Conservation (phyloP, 2,113 vertebrate species). For the Aegypius monachus region DNA sequence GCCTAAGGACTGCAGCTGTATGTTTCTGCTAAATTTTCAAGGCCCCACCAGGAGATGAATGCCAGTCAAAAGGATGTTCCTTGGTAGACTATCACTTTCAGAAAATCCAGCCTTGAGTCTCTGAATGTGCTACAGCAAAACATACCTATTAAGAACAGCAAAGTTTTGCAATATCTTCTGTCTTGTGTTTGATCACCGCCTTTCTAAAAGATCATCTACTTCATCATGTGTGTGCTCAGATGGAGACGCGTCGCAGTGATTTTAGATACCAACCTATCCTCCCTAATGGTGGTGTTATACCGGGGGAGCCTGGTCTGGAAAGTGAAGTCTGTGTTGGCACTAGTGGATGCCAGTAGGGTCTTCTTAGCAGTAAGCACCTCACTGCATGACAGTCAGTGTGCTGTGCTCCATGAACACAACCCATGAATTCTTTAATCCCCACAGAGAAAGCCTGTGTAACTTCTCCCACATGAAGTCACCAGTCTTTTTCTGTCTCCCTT, state of each 20-base stretch:
- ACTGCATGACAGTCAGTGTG: accelerated
- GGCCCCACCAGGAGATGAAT: neutral
- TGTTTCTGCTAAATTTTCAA: neutral
- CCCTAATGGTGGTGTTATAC: neutral
- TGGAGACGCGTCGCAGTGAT: neutral
- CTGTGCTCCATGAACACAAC: neutral
- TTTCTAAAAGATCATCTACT: neutral
- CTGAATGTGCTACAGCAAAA: neutral
- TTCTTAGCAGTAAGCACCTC: neutral
- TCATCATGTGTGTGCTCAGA: neutral
- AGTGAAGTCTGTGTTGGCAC: neutral
- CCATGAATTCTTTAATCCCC: neutral
- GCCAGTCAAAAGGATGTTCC: neutral
- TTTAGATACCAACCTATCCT: neutral
- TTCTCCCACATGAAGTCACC: neutral
- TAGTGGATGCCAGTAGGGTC: neutral
- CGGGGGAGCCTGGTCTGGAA: neutral
- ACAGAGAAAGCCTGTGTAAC: neutral
- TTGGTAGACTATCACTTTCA: neutral
- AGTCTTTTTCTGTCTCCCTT: neutral
- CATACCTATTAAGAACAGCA: neutral
- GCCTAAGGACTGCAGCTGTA: neutral
- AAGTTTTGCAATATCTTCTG: neutral
- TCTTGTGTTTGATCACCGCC: neutral
- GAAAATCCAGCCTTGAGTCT: neutral